phyloP scores from a whole-genome alignment of 2,797 vertebrate species.

The Rhinella marina region DNA sequence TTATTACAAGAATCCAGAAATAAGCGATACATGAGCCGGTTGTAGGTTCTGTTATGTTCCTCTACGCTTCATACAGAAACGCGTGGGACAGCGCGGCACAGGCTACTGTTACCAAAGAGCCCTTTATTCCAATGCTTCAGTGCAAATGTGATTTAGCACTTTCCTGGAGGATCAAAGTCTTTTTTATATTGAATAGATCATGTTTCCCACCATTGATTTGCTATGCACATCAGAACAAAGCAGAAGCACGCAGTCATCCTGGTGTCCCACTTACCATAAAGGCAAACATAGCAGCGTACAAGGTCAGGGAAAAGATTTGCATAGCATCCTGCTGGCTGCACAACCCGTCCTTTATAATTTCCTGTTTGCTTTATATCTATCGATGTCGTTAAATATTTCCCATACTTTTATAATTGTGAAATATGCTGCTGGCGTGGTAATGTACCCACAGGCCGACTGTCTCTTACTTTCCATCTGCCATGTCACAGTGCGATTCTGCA shows the following conservation, averaged over 20 bases:
- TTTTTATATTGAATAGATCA: conserved; percentile 13
- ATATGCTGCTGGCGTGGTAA: neutral
- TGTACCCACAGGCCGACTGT: neutral
- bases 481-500: neutral
- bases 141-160: conserved; percentile 41
- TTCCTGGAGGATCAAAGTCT: conserved; percentile 24
- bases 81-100: neutral
- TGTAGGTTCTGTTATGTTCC: neutral
- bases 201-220: conserved; percentile 36
- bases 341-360: conserved; percentile 24
- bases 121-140: conserved; percentile 36
- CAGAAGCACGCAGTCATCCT: neutral
- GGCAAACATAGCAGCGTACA: neutral
- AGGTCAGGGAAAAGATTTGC: conserved; percentile 34
- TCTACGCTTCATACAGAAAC: neutral
- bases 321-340: conserved; percentile 24
- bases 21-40: too few species aligned
- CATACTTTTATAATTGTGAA: conserved; percentile 25
- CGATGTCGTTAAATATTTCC: conserved; percentile 41
- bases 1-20: neutral
- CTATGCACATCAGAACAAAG: conserved; percentile 24
- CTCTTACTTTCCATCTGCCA: neutral
- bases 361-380: conserved; percentile 51
- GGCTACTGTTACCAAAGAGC: conserved; percentile 27
- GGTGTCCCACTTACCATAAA: conserved; percentile 13